Evolutionary conservation across 2,113 vertebrate genomes (phyloP), one percentile per base, ranked within the genome.

Genomic region (Protobothrops flavoviridis): DNA sequence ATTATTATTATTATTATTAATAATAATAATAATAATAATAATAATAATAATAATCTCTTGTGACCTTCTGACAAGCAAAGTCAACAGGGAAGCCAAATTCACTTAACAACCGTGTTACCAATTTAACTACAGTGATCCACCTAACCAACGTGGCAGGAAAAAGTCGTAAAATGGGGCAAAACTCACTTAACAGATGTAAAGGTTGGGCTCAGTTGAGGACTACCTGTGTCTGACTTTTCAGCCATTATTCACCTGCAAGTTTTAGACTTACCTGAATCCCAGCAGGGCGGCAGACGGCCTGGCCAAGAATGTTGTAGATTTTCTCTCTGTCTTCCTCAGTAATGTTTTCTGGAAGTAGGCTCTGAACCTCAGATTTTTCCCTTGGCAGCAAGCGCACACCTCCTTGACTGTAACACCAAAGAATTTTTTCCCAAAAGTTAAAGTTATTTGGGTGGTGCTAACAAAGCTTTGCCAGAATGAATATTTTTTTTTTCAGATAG

Each of bases 281-380:
- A 5, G 99, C 99, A 39, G 99, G 99, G 23, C 99, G 98, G 97
- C 99, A 99, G 96, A 99, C 98, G 86, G 99, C 99, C 95, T 99
- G 99, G 8, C 99, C 99, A 39, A 99, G 98, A 93, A 99, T 99
- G 91, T 98, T 98, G 94, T 99, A 99, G 92, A 99, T 99, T 92
- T 98, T 98, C 69, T 99, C 99, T 91, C 97, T 99, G 94, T 99
- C 99, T 94, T 99, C 99, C 94, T 99, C 98, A 13, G 97, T 97
- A 90, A 98, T 96, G 90, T 97, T 97, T 87, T 98, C 97, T 56
- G 99, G 99, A 93, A 99, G 98, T 93, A 99, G 97, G 93, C 97
- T 99, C 94, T 99, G 98, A n/a, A 99, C 98, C 95, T 99, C 99
- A 55, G 98, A 97, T 96, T 99, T 99, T 94, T 99, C 99, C 92